These are phyloP conservation scores for Geotrupes spiniger DNA, from an alignment of 2,888 invertebrate species.

Conservation along the genomic window DNA sequence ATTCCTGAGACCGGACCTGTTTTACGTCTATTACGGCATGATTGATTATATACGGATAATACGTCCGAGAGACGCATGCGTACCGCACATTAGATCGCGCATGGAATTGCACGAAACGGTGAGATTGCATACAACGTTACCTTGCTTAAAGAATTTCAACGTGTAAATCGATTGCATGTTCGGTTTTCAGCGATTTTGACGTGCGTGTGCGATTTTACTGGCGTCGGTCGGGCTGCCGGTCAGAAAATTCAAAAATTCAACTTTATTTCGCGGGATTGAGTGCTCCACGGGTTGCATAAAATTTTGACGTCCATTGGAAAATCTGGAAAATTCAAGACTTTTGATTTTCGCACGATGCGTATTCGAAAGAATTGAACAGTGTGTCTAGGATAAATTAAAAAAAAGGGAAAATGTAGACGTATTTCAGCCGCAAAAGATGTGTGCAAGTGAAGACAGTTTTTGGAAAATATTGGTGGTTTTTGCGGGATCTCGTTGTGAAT, in stretches of 20 bases:
- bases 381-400: too few relatives aligned
- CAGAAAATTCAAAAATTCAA: too few relatives aligned
- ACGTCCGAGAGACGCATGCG: slow-evolving; percentile 31
- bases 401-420: too few relatives aligned
- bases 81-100: slow-evolving; percentile 11
- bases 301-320: background rate
- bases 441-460: slow-evolving; percentile 3
- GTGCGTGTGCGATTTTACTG: too few relatives aligned
- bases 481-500: slow-evolving; percentile 20
- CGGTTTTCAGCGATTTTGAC: too few relatives aligned
- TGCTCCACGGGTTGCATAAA: slow-evolving; percentile 4
- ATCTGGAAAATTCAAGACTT: background rate
- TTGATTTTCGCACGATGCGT: background rate
- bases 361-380: background rate
- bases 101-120: background rate
- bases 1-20: too few relatives aligned
- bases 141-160: too few relatives aligned
- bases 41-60: slow-evolving; percentile 41
- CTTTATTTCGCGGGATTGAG: slow-evolving; percentile 5
- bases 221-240: too few relatives aligned
- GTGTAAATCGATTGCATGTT: too few relatives aligned
- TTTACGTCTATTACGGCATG: slow-evolving; percentile 35
- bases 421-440: slow-evolving; percentile 10
- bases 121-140: background rate
- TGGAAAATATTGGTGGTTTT: slow-evolving; percentile 3